Evolutionary conservation across 2,797 vertebrate genomes (phyloP), one percentile per base, ranked within the genome.

Genomic region (Hydrolagus colliei): DNA sequence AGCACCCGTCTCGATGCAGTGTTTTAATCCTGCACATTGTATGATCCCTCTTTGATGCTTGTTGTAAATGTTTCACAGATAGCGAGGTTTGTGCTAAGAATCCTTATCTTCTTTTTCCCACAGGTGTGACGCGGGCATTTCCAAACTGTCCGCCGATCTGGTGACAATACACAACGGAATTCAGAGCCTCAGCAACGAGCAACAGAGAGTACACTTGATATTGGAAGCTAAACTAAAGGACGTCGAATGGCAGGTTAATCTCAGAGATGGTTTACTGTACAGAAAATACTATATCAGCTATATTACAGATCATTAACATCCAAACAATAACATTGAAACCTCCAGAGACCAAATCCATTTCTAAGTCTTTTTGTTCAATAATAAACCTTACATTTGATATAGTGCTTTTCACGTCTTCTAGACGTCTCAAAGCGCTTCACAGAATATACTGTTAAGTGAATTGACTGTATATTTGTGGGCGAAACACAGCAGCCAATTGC

Each of bases 151-250:
- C 8, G 93, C 93, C 2, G 93, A 95, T 86, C 92, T 93, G 85
- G 93, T 93, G 87, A 90, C 92, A 0, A 94, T 92, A 0, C 92
- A 92, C 0, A 92, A 94, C 88, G 91, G 93, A 20, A 93, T 95
- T 79, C 93, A 94, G 87, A 92, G 90, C 87, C 85, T 94, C 87
- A 92, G 90, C 87, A 93, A 93, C 89, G 93, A 94, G 52, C 93
- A 94, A 73, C 93, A 93, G 78, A 92, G 92, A 9, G 92, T 92
- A 84, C 94, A 94, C 85, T 86, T 93, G 73, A 92, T 93, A 86
- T 87, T 94, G 89, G 93, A 94, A 88, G 93, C 93, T 4, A 94
- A 93, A 91, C 91, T 93, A 88, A 95, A 94, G 89, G 93, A 94
- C 2, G 91, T 93, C 77, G 93, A 94, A 89, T 92, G 93, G 86